Percentiles rank a stretch among this genome's conserved stretches.
Evolutionary conservation across 2,113 vertebrate species (phyloP).

Genomic region (Petaurus breviceps): DNA sequence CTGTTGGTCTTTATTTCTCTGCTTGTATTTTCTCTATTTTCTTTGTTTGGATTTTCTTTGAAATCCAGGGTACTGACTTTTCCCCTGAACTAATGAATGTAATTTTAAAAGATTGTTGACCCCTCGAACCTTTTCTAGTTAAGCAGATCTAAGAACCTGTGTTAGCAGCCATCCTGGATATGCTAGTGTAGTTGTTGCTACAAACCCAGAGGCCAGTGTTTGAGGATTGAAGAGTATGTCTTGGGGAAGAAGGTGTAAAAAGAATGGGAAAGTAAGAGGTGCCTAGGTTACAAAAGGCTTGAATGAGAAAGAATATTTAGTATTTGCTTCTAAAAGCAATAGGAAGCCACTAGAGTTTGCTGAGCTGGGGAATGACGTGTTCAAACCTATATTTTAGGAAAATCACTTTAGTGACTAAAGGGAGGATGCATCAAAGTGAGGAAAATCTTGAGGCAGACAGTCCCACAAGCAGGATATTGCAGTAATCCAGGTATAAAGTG

Average conservation of each 20-base stretch:
- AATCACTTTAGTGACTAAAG: not conserved
- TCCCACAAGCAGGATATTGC: not conserved
- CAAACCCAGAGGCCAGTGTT: not conserved
- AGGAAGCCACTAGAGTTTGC: not conserved
- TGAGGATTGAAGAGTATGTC: not conserved
- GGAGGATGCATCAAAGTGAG: not conserved
- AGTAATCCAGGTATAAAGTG: not conserved
- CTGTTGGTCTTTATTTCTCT: too few relatives aligned
- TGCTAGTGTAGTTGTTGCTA: too few relatives aligned
- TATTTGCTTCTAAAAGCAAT: not conserved
- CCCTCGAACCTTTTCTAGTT: too few relatives aligned
- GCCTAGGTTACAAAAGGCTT: not conserved
- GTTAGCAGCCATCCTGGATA: too few relatives aligned
- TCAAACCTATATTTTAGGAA: not conserved
- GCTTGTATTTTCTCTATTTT: too few relatives aligned
- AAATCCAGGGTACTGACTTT: too few relatives aligned
- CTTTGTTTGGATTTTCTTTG: too few relatives aligned
- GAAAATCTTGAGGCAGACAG: not conserved
- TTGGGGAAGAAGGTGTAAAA: not conserved
- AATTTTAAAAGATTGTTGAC: too few relatives aligned
- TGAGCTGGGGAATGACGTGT: not conserved
- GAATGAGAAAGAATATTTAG: not conserved
- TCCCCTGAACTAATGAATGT: too few relatives aligned
- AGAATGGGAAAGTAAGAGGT: not conserved
- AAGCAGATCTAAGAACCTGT: too few relatives aligned